phyloP scores from a whole-genome alignment of 2,888 invertebrate species.

The Acanthosepion esculentum region DNA sequence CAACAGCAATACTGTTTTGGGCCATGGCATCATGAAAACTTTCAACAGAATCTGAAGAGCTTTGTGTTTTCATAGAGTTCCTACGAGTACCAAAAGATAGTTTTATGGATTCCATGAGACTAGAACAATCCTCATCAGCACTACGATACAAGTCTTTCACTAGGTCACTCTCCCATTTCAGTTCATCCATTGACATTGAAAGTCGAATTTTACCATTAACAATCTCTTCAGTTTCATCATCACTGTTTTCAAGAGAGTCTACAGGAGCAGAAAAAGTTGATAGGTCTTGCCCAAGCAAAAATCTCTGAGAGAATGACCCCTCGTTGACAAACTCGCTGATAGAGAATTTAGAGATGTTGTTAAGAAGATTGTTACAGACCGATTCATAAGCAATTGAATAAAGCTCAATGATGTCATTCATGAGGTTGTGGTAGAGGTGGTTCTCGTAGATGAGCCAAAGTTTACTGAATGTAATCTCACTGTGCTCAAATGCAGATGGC shows the following conservation, averaged over 20 bases:
- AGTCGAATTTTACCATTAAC: neutral
- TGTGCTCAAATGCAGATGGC: neutral
- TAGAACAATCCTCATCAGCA: slow-evolving; percentile 52
- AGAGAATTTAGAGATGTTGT: slow-evolving; percentile 54
- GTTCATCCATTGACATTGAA: slow-evolving; percentile 8
- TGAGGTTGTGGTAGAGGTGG: slow-evolving; percentile 62
- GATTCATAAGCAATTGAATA: slow-evolving; percentile 60
- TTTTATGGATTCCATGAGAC: slow-evolving; percentile 39
- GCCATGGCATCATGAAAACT: neutral
- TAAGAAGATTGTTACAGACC: slow-evolving; percentile 54
- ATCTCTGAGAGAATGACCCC: slow-evolving; percentile 51
- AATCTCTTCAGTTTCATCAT: neutral
- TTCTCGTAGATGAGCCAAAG: slow-evolving; percentile 68
- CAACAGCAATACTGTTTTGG: neutral
- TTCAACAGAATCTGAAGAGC: neutral
- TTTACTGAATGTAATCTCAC: slow-evolving; percentile 53
- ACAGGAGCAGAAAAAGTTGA: neutral
- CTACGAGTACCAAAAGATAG: neutral
- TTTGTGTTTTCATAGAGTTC: slow-evolving; percentile 25
- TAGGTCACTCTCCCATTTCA: slow-evolving; percentile 51
- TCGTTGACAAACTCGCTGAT: slow-evolving; percentile 56
- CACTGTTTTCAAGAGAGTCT: neutral
- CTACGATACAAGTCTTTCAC: slow-evolving; percentile 51
- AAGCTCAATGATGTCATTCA: slow-evolving; percentile 59
- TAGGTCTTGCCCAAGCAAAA: slow-evolving; percentile 35